Conservation (phyloP, 2,888 invertebrate genomes). For the Apamea anceps region DNA sequence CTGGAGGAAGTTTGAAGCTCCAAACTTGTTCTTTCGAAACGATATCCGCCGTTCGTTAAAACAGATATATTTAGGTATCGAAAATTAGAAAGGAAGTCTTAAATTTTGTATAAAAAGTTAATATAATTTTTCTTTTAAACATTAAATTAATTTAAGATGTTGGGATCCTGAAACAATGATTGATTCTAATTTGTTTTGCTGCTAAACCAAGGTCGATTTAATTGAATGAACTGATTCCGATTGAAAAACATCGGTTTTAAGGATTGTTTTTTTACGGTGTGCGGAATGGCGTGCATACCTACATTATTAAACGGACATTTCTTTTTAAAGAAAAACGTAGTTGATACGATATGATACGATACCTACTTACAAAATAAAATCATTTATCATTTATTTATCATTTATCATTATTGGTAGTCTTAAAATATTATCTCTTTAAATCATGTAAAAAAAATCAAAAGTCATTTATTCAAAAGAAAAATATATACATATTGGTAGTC, state of each 20-base stretch:
- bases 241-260: not conserved
- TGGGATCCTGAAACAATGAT: not conserved
- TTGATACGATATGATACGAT: too few relatives aligned
- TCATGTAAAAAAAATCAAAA: too few relatives aligned
- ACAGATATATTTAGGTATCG: constrained; percentile 46
- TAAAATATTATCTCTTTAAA: too few relatives aligned
- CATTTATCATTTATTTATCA: too few relatives aligned
- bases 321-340: not conserved
- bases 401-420: too few relatives aligned
- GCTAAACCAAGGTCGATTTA: not conserved
- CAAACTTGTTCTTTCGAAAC: constrained; percentile 61
- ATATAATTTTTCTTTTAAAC: constrained; percentile 15
- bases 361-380: too few relatives aligned
- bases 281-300: not conserved
- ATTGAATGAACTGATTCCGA: not conserved
- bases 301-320: not conserved
- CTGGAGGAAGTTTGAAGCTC: constrained; percentile 56
- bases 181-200: not conserved
- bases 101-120: constrained; percentile 16
- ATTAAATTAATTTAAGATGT: not conserved
- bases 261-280: not conserved
- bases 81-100: constrained; percentile 22
- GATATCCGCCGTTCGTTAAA: constrained; percentile 54
- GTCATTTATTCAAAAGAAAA: too few relatives aligned
- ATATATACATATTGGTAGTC: too few relatives aligned